Percentiles rank a stretch among this genome's conserved stretches.
These are phyloP conservation scores for Itoplectis maculator DNA, from an alignment of 2,888 invertebrate genomes.

Conservation along the genomic window DNA sequence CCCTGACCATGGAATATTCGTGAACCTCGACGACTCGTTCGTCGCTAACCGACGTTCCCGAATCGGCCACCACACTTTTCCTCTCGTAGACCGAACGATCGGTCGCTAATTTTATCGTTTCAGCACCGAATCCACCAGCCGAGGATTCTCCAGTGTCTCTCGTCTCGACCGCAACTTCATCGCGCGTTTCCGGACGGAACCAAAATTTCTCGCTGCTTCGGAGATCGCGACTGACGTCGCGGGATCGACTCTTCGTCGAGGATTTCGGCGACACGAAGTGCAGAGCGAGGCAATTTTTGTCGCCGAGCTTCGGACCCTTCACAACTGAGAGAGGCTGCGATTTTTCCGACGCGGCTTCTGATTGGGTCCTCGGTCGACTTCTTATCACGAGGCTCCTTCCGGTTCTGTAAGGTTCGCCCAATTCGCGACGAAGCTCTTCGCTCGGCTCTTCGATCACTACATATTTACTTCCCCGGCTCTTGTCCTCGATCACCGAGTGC, in stretches of 20 bases:
- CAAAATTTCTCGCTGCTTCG: constrained; percentile 66
- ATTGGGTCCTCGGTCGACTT: constrained; percentile 71
- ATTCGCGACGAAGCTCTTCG: constrained; percentile 31
- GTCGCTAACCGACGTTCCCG: constrained; percentile 3
- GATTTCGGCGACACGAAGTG: constrained; percentile 64
- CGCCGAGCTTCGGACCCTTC: constrained; percentile 46
- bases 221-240: constrained; percentile 37
- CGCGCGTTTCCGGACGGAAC: constrained; percentile 41
- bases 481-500: constrained; percentile 64
- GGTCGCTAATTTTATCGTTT: background rate
- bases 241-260: constrained; percentile 62
- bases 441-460: constrained; percentile 51
- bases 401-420: constrained; percentile 63
- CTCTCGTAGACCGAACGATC: background rate
- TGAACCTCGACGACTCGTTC: too few species aligned
- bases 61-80: background rate
- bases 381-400: constrained; percentile 72
- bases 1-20: too few species aligned
- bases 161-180: background rate
- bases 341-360: constrained; percentile 46
- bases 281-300: constrained; percentile 67
- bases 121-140: background rate
- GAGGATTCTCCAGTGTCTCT: background rate
- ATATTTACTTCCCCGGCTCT: constrained; percentile 58
- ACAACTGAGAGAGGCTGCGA: constrained; percentile 56